Conservation (phyloP, 2,113 vertebrate species). For the Haplochromis burtoni region DNA sequence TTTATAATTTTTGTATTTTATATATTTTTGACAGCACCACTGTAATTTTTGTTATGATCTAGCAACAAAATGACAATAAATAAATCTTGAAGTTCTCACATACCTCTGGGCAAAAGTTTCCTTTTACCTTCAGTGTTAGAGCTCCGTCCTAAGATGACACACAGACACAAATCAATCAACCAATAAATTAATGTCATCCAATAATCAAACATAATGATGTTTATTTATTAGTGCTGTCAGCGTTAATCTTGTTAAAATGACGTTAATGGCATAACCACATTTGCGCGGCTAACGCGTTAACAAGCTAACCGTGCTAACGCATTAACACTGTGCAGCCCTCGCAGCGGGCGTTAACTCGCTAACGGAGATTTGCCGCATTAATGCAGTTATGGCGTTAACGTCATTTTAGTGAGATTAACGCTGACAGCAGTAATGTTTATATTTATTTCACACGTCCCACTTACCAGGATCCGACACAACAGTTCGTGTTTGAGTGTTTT, state of each 20-base stretch:
- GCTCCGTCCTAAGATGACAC: neutral
- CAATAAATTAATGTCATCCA: neutral
- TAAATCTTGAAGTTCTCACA: neutral
- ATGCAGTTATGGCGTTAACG: rapidly evolving
- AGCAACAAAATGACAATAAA: neutral
- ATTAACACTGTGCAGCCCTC: neutral
- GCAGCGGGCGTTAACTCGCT: neutral
- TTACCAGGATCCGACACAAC: rapidly evolving
- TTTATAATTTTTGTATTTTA: rapidly evolving
- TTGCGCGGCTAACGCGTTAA: rapidly evolving
- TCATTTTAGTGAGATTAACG: rapidly evolving
- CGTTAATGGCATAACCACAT: rapidly evolving
- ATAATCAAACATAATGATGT: neutral
- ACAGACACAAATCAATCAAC: rapidly evolving
- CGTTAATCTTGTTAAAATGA: rapidly evolving
- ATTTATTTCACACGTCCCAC: rapidly evolving
- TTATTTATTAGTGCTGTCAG: neutral
- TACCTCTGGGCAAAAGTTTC: neutral
- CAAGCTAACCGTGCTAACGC: neutral
- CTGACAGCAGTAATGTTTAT: neutral
- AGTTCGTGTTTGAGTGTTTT: rapidly evolving
- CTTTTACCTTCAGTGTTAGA: rapidly evolving
- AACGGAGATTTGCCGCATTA: rapidly evolving
- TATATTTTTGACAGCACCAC: rapidly evolving
- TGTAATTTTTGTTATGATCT: neutral